Evolutionary conservation across 92 coral and sea anemone genomes (phyloP), one percentile per base, ranked within the genome.

Genomic region (Paragorgia papillata): DNA sequence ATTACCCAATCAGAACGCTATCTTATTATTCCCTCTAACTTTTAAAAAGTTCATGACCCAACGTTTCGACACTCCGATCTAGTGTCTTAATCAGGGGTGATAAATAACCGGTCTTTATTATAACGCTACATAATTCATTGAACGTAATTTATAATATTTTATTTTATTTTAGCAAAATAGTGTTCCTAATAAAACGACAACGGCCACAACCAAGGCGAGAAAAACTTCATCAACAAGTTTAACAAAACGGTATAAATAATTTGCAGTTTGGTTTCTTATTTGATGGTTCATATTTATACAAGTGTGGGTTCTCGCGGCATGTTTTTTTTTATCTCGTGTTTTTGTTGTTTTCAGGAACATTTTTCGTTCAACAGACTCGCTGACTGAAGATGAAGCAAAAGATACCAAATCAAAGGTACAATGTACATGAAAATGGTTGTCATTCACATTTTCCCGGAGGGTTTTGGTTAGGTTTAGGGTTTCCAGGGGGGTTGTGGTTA

Each of bases 331-430:
- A 22, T 28, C 18, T 22, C 19, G 17, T 50, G 31, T 70, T 30
- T 1, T 25, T 21, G 30, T 58, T 58, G 32, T 25, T 13, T 55
- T 58, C 33, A 70, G 77, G 63, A 70, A 70, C 10, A 70, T 70
- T 31, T 70, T 70, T 28, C 35, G 57, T 33, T 70, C 77, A 7
- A 48, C 77, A 4, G 77, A 70, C 14, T 50, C 77, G 0, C 77
- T 70, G 7, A 19, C 50, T 70, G 34, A 70, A 70, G 29, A 24
- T 1, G 77, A 35, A 50, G 25, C 34, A 25, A 70, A 70, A 24
- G 62, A 28, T 18, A 9, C 31, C 75, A 25, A 49, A 20, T 46
- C 58, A 5, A 68, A 68, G 75, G 30, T 44, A 35, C 12, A 12
- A 12, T 4, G 43, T 37, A 37, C 43, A 37, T 2, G 14, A 15